Evolutionary conservation across 2,888 invertebrate genomes (phyloP), one percentile per base, ranked within the genome.

Genomic region (Melanargia galathea): DNA sequence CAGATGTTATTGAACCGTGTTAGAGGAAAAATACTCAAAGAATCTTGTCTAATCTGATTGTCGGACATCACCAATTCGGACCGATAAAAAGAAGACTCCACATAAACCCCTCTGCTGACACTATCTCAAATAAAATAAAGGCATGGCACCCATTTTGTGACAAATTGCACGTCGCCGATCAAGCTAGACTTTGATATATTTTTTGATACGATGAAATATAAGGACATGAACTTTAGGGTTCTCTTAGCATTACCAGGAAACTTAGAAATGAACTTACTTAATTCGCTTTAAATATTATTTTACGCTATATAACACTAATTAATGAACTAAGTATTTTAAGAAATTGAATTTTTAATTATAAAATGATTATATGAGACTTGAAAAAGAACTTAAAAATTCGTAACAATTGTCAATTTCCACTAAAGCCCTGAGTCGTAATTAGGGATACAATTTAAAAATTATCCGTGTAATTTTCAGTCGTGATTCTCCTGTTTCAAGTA

Each of bases 101-200:
- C 33, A 52, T 54, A 59, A 63, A 52, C 45, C 45, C 45, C 48
- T 18, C 10, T 51, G 18, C 45, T 46, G 24, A 45, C 35, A 58
- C 46, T 6, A 58, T 63, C 33, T 40, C 30, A 24, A 49, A 60
- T 43, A 51, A 60, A 63, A 63, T 51, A 65, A 65, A 65, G 52
- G 24, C 30, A 62, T 45, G 33, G n/a, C 18, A 54, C 46, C 57
- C 46, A 55, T 62, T 59, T 49, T 30, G 54, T 57, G 46, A 63
- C 60, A 60, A 57, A 60, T 63, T 45, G 55, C 55, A 35, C 38
- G 45, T 56, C 62, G 40, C 38, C 62, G 56, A 63, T 63, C 63
- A 60, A 35, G 35, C 55, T 57, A 24, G 43, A 62, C 59, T 49
- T 49, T 62, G 65, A 62, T 65, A 62, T 59, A 60, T 63, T 51